Percentiles rank a stretch among this genome's conserved stretches.
Evolutionary conservation across 92 coral and sea anemone genomes (phyloP).

Genomic region (Nematostella vectensis): DNA sequence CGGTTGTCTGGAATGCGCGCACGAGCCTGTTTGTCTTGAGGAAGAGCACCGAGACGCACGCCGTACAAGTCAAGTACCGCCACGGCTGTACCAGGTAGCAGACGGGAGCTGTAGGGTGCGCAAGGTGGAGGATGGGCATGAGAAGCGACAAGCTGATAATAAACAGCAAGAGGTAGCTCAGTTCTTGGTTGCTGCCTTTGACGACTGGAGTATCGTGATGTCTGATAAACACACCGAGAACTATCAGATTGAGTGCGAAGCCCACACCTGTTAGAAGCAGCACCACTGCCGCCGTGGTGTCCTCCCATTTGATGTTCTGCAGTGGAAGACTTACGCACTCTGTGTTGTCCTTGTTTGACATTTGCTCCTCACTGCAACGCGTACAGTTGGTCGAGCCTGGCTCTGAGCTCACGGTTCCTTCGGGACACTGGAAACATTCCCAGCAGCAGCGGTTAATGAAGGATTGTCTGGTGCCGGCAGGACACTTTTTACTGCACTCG

Average conservation of each 20-base stretch:
- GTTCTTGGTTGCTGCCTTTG: conserved; percentile 36
- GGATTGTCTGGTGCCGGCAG: conserved; percentile 20
- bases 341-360: conserved; percentile 22
- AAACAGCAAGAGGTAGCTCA: conserved; percentile 24
- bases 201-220: conserved; percentile 31
- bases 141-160: conserved; percentile 15
- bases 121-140: conserved; percentile 19
- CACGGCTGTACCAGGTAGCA: conserved; percentile 12
- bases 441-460: conserved; percentile 33
- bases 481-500: conserved; percentile 17
- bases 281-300: conserved; percentile 17
- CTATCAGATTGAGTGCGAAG: conserved; percentile 3
- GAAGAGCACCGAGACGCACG: conserved; percentile 26
- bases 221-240: conserved; percentile 5
- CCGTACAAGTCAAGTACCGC: conserved; percentile 21
- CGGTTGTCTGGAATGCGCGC: conserved; percentile 24
- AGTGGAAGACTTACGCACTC: conserved; percentile 18
- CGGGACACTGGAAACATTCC: conserved; percentile 35
- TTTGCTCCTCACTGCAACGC: conserved; percentile 16
- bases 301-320: conserved; percentile 15
- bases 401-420: conserved; percentile 20
- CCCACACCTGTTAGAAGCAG: conserved; percentile 11
- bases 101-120: conserved; percentile 12
- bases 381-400: conserved; percentile 19
- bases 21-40: conserved; percentile 39